Evolutionary conservation across 2,797 vertebrate genomes (phyloP), one percentile per base, ranked within the genome.

Genomic region (Bradypodion ventrale): DNA sequence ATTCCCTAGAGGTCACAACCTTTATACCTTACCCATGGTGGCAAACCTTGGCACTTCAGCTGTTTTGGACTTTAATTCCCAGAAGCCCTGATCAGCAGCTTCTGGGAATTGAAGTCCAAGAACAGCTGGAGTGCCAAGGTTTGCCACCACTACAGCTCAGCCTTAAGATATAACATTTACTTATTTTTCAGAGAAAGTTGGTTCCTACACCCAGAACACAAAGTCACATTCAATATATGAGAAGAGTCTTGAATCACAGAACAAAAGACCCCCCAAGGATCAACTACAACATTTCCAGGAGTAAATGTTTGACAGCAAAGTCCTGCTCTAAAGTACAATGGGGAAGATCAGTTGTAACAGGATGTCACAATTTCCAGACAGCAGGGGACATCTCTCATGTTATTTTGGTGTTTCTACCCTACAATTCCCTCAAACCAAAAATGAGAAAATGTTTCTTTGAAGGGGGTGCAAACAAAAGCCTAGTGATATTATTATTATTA

Each of bases 391-490:
- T 44, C 59, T 8, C 13, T 40, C 42, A 82, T 78, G 66, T 9
- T 21, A n/a, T 70, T 25, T 6, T 35, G 32, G 32, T 80, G 6
- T 37, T 73, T 49, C 73, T 87, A 86, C 49, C 52, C 77, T 81
- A 81, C 32, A 74, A 23, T 69, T 72, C 35, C 35, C 74, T 9
- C 52, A 78, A 79, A 70, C 2, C 69, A 29, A 7, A 5, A 40
- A 62, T 4, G 76, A 40, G 52, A 52, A 72, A 19, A 66, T 15
- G n/a, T 42, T 37, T 7, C 86, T 80, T 88, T 85, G 66, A 88
- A 73, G 62, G 74, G 7, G 82, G 85, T n/a, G 10, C 13, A 29
- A 75, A n/a, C 10, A 35, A 74, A 78, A 74, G 74, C 2, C 29
- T 27, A 63, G 25, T 62, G 78, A 32, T 49, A 60, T n/a, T 27